Base-by-base conservation (phyloP, 2,797 vertebrate species). In the Buphagus erythrorhynchus region DNA sequence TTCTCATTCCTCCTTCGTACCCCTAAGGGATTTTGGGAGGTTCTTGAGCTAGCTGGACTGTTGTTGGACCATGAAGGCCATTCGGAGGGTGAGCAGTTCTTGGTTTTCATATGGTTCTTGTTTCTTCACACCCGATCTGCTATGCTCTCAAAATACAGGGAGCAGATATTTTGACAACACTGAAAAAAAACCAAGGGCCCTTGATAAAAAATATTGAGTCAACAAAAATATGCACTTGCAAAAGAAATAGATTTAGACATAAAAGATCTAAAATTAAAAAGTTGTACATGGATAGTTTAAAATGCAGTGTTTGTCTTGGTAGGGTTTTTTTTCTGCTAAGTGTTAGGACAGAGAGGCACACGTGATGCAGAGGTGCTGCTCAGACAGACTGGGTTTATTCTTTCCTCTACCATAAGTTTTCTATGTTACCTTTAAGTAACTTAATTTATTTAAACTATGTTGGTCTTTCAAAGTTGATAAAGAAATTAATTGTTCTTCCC, bases 151-250 rank as follows among this genome's bases (percentile, higher is more conserved):
- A 55, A 87, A 63, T 75, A 46, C 35, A 68, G 29, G 20, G 36
- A 52, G 46, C 36, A 57, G 13, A 22, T 76, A 15, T 36, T 45
- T 25, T 52, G 24, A 49, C 10, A 51, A 33, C 40, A 20, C 28
- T 36, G 5, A 1, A 3, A 43, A 59, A 67, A 69, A 46, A 0
- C 1, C 1, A 11, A 18, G 12, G 16, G 16, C 20, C 29, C 35
- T 57, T 73, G 38, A 43, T 66, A 45, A 88, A 77, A 57, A 69
- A 18, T 4, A 57, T 6, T 28, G 51, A 55, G 24, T 68, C 31
- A 79, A 65, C 3, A 76, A 65, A 90, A 52, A 33, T 22, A 55
- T 0, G 1, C 10, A 14, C 20, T 71, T 57, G 31, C 0, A 10
- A 38, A 68, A 49, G 36, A 45, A 49, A 66, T 26, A 42, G 43